Evolutionary conservation across 1,140 invertebrate genomes (phyloP).

Genomic region (Agraylea sexmaculata): DNA sequence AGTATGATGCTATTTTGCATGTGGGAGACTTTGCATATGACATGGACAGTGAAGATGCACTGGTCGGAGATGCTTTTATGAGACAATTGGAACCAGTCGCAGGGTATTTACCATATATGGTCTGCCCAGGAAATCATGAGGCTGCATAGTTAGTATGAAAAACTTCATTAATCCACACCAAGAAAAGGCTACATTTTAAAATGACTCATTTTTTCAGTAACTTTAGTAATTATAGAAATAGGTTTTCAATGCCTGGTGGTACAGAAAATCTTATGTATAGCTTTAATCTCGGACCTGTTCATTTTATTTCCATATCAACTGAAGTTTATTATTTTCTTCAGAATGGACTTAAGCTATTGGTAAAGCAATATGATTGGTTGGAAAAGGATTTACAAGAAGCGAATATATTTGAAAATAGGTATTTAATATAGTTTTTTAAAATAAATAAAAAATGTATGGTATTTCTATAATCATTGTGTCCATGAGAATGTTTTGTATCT

Average conservation of each 20-base stretch:
- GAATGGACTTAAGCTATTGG: conserved; percentile 70
- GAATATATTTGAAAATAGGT: conserved; percentile 49
- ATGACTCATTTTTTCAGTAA: conserved; percentile 50
- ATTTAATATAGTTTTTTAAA: conserved; percentile 15
- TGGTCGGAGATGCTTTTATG: conserved; percentile 83
- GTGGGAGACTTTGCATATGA: conserved; percentile 95
- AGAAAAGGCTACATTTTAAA: too few relatives aligned
- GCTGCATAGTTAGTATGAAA: conserved; percentile 62
- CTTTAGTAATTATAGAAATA: conserved; percentile 69
- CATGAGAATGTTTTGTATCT: too few relatives aligned
- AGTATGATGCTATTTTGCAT: conserved; percentile 81
- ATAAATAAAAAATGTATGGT: too few relatives aligned
- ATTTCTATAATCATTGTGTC: too few relatives aligned
- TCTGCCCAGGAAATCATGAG: conserved; percentile 83
- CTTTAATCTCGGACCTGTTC: conserved; percentile 81
- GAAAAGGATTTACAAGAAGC: conserved; percentile 62
- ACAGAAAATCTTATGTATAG: conserved; percentile 72
- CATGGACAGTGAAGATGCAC: conserved; percentile 66
- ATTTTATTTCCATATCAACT: conserved; percentile 83
- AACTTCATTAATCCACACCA: too few relatives aligned
- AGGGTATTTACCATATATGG: conserved; percentile 83
- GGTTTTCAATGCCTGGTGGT: conserved; percentile 78
- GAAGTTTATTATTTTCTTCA: conserved; percentile 89
- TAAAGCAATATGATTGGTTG: conserved; percentile 84
- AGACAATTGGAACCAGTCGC: conserved; percentile 75